These are phyloP conservation scores for Sebastes itinus DNA, from an alignment of 2,797 vertebrate species.

Conservation along the genomic window DNA sequence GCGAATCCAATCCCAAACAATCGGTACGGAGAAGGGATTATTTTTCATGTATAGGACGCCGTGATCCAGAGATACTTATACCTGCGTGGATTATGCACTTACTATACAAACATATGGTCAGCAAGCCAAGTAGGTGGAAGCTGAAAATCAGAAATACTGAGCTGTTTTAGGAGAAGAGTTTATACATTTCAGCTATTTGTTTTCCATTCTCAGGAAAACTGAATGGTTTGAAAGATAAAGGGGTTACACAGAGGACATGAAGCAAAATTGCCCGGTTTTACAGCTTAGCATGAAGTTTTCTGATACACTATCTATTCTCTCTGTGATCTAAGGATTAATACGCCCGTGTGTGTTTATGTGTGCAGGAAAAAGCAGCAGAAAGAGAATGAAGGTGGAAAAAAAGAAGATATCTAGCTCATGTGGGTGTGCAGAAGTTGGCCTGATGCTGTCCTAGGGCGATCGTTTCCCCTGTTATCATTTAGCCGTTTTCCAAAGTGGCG, in stretches of 20 bases:
- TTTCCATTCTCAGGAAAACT: background rate
- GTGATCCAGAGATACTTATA: background rate
- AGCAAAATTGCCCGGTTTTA: background rate
- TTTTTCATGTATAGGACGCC: slow-evolving; percentile 27
- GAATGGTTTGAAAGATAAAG: slow-evolving; percentile 4
- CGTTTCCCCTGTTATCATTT: slow-evolving; percentile 62
- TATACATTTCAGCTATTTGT: slow-evolving; percentile 6
- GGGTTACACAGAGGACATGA: background rate
- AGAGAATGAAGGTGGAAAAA: background rate
- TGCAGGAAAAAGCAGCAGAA: background rate
- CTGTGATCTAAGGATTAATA: slow-evolving; percentile 8
- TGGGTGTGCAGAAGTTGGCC: slow-evolving; percentile 14
- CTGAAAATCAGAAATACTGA: background rate
- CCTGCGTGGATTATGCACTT: slow-evolving; percentile 28
- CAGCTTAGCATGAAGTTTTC: background rate
- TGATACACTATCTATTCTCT: background rate
- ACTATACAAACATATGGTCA: slow-evolving; percentile 1
- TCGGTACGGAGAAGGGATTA: slow-evolving; percentile 39
- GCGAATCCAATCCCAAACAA: slow-evolving; percentile 24
- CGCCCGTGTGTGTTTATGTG: background rate
- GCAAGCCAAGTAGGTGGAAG: background rate
- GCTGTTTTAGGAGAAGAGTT: slow-evolving; percentile 1
- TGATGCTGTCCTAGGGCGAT: slow-evolving; percentile 49
- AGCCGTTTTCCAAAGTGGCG: slow-evolving; percentile 62
- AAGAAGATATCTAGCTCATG: slow-evolving; percentile 4